Base-by-base conservation (phyloP, 1,140 invertebrate genomes). In the Eufriesea mexicana region DNA sequence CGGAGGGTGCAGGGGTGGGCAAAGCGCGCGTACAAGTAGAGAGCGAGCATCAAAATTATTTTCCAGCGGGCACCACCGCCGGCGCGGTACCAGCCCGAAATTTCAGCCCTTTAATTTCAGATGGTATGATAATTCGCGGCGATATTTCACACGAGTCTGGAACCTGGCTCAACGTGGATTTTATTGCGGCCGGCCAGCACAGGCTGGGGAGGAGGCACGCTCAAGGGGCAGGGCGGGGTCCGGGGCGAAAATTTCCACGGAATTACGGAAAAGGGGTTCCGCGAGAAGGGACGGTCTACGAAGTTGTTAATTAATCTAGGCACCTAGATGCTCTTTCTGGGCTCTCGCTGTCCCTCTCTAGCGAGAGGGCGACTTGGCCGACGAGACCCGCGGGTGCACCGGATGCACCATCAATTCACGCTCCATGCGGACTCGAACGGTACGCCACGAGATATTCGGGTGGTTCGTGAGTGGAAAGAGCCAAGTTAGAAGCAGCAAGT, bases 81-180 rank as follows among this genome's bases (percentile, higher is more conserved):
- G 82, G 67, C 82, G 72, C 82, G 83, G 86, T 86, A 87, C 85
- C 89, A 84, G 84, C 84, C 86, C 88, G 87, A 92, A 93, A 92
- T 92, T 92, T 92, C 91, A 90, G 85, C 86, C 91, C 92, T 92
- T 92, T 92, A 92, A 92, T 92, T 92, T 92, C 91, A 91, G 91
- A 91, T 91, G 87, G 89, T 92, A 92, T 92, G 92, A 93, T 92
- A 92, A 92, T 92, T 92, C 91, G 91, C 64, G 90, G 90, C 91
- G 87, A 92, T 92, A 92, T 92, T 92, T 93, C 90, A 92, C 85
- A 85, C 88, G 81, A 89, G 89, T 91, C 91, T 92, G 91, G 86
- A 89, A 89, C 86, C 84, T 84, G 90, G 89, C 89, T 89, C 90
- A 90, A 90, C 88, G 90, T 86, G 89, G 85, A 89, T 92, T 92